Evolutionary conservation across 2,888 invertebrate species (phyloP).

Genomic region (Dicranocentrus wangi): DNA sequence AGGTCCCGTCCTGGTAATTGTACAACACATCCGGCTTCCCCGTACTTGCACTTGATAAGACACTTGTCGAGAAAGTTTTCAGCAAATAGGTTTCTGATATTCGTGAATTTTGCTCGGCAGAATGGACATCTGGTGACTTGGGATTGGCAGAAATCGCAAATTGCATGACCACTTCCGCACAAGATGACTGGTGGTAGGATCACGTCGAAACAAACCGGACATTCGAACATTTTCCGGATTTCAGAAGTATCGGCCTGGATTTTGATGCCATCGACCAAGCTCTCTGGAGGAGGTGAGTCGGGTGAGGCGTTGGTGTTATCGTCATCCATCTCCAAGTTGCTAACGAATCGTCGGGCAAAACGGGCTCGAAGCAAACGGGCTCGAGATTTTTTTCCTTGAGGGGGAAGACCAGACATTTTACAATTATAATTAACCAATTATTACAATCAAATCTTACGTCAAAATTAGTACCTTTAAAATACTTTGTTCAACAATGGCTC

Average conservation of each 20-base stretch:
- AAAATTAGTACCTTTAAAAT: too few relatives aligned
- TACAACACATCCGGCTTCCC: constrained; percentile 47
- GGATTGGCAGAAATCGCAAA: constrained; percentile 61
- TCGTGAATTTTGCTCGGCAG: constrained; percentile 54
- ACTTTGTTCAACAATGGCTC: too few relatives aligned
- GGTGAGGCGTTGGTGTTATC: too few relatives aligned
- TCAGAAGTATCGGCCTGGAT: not conserved
- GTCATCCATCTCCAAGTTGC: too few relatives aligned
- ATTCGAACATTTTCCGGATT: constrained; percentile 54
- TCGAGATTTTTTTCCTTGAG: too few relatives aligned
- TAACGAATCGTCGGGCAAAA: too few relatives aligned
- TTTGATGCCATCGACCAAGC: not conserved
- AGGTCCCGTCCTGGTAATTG: constrained; percentile 32
- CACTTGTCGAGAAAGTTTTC: constrained; percentile 66
- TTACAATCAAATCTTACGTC: too few relatives aligned
- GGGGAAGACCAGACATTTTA: too few relatives aligned
- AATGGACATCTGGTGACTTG: constrained; percentile 60
- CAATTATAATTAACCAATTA: too few relatives aligned
- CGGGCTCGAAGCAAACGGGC: too few relatives aligned
- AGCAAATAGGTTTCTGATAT: constrained; percentile 59
- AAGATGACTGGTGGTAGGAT: constrained; percentile 63
- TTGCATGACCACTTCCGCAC: constrained; percentile 60
- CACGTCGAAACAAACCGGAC: constrained; percentile 67
- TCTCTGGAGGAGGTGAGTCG: not conserved
- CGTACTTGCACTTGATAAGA: constrained; percentile 53